Evolutionary conservation across 2,113 vertebrate genomes (phyloP).

Genomic region (Oceanites oceanicus): DNA sequence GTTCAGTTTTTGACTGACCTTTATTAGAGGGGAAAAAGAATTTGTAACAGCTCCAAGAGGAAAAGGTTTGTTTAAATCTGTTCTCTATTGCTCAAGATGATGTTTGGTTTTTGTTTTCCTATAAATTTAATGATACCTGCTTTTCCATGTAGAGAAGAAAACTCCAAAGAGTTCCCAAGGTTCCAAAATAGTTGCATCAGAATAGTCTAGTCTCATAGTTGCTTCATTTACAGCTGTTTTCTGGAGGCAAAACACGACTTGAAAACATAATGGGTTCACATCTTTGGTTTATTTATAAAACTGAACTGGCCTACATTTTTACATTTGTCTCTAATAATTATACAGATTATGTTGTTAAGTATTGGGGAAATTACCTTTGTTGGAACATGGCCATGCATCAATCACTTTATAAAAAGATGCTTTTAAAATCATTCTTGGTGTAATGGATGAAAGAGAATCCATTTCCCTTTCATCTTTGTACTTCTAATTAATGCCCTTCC

Average conservation of each 20-base stretch:
- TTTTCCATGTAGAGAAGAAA: background rate
- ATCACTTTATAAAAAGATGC: background rate
- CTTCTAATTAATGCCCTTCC: background rate
- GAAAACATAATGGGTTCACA: background rate
- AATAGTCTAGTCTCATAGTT: background rate
- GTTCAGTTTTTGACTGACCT: background rate
- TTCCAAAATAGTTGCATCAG: background rate
- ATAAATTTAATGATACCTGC: background rate
- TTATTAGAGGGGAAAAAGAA: background rate
- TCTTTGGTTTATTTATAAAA: background rate
- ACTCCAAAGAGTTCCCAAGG: background rate
- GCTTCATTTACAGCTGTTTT: background rate
- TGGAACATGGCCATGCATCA: background rate
- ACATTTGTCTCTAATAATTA: background rate
- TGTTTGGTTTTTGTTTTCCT: background rate
- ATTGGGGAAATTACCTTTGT: background rate
- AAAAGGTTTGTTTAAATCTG: background rate
- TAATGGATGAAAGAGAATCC: background rate
- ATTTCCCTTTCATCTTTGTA: background rate
- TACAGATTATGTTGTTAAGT: background rate
- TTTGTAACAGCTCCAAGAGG: background rate
- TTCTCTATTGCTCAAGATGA: background rate
- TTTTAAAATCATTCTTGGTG: background rate
- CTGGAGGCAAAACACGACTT: background rate
- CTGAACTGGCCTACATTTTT: background rate